These are phyloP conservation scores for Vulpes lagopus DNA, from an alignment of 2,113 vertebrate species.

Conservation along the genomic window DNA sequence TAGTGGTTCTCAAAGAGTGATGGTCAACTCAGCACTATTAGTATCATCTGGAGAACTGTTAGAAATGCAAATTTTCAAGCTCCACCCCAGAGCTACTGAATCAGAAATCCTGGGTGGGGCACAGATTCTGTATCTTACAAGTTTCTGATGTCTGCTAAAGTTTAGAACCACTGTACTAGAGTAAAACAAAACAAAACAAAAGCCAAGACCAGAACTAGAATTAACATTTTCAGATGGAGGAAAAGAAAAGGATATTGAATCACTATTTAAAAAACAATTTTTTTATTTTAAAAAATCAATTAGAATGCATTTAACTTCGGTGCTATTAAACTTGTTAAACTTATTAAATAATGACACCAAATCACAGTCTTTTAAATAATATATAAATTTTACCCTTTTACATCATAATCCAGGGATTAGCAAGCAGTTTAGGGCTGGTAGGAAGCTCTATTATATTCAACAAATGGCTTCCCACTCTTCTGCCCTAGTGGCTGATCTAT, in stretches of 20 bases:
- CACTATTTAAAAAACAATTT: conserved; percentile 2
- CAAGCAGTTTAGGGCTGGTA: neutral
- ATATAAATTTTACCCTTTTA: neutral
- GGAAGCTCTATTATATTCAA: neutral
- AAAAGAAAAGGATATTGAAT: neutral
- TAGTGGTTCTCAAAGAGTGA: neutral
- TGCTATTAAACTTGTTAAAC: conserved; percentile 28
- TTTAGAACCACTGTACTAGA: neutral
- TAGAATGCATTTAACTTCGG: neutral
- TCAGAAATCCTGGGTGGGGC: neutral
- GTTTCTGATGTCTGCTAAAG: neutral
- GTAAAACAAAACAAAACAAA: neutral
- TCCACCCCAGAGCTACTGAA: neutral
- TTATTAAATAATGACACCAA: conserved; percentile 25
- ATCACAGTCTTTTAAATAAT: neutral
- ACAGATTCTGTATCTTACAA: neutral
- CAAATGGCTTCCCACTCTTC: neutral
- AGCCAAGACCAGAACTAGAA: neutral
- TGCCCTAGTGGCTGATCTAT: neutral
- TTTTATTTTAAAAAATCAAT: neutral
- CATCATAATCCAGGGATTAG: neutral
- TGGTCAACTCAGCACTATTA: too few species aligned
- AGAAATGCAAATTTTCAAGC: neutral
- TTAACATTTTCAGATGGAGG: neutral
- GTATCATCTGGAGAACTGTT: neutral